Base-by-base conservation (phyloP, 1,140 invertebrate genomes). In the Tetranychus urticae region DNA sequence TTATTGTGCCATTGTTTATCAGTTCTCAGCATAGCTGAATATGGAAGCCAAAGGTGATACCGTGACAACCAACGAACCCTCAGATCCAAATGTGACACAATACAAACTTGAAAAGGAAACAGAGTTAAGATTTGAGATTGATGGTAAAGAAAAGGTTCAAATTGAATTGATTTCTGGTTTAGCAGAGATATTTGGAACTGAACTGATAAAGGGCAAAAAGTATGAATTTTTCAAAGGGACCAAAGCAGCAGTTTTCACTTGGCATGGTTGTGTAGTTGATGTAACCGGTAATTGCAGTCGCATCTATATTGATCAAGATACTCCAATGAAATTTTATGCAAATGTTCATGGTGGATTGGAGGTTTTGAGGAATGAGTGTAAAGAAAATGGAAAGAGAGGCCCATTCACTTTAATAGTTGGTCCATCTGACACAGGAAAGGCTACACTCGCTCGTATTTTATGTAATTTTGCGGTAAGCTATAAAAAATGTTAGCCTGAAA, bases 131-230 rank as follows among this genome's bases (percentile, higher is more conserved):
- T 92, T 96, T 74, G 90, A 96, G 79, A 83, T 93, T 0, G 89
- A 93, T 75, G 79, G 80, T 3, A 86, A 86, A 73, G 82, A 87
- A 70, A 87, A 85, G 75, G 85, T 62, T 46, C 14, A 34, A 36
- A 39, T 64, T 12, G 50, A 65, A 48, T 45, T 68, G 45, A 62
- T 61, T 39, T 48, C 55, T 56, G 67, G 67, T 2, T 60, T 62
- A 35, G 92, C 88, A 0, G 94, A 98, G 77, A 79, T 97, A 55
- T 99, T 97, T 77, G 94, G 94, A 0, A 92, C 91, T 0, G 93
- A 97, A 74, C 70, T 99, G 61, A 85, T 93, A 0, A 87, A 88
- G 73, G 87, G 87, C 34, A 96, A 90, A 73, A 80, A 82, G 23
- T 97, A 97, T 73, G 82, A 82, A 65, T 97, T 97, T 70, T 78